phyloP scores from a whole-genome alignment of 2,888 invertebrate species.

The Tricholauxania praeusta region DNA sequence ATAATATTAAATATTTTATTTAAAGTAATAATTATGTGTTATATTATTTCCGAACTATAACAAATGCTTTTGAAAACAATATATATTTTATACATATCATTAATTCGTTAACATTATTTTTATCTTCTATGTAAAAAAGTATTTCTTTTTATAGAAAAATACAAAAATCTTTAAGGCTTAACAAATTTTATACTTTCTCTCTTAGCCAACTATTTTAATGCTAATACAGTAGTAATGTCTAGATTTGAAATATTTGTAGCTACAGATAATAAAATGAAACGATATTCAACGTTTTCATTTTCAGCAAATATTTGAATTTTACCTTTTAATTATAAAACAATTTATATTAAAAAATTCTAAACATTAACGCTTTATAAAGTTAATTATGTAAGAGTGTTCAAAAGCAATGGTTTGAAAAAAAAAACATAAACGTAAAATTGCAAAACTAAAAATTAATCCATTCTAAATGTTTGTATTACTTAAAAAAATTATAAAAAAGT shows the following conservation, averaged over 20 bases:
- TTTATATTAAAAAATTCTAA: constrained; percentile 1
- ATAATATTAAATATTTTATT: constrained; percentile 16
- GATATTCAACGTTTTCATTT: constrained; percentile 15
- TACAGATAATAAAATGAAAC: constrained; percentile 11
- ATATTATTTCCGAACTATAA: constrained; percentile 6
- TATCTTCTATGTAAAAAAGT: constrained; percentile 16
- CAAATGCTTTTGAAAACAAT: constrained; percentile 32
- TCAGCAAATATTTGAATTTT: constrained; percentile 2
- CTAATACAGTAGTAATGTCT: constrained; percentile 18
- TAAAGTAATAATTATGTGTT: constrained; percentile 6
- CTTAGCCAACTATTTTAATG: constrained; percentile 25
- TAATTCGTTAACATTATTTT: constrained; percentile 4
- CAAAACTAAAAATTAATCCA: too few relatives aligned
- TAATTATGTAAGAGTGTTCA: neutral
- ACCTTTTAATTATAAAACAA: constrained; percentile 13
- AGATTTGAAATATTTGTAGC: constrained; percentile 15
- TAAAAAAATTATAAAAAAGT: too few relatives aligned
- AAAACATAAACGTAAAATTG: neutral
- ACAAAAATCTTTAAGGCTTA: constrained; percentile 42
- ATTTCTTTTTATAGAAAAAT: constrained; percentile 41
- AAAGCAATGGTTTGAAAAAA: neutral
- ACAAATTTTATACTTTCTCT: constrained; percentile 35
- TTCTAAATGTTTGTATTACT: too few relatives aligned
- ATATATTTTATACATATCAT: constrained; percentile 36
- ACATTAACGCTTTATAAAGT: constrained; percentile 22